Evolutionary conservation across 2,888 invertebrate genomes (phyloP).

Genomic region (Cosmorhoe ocellata): DNA sequence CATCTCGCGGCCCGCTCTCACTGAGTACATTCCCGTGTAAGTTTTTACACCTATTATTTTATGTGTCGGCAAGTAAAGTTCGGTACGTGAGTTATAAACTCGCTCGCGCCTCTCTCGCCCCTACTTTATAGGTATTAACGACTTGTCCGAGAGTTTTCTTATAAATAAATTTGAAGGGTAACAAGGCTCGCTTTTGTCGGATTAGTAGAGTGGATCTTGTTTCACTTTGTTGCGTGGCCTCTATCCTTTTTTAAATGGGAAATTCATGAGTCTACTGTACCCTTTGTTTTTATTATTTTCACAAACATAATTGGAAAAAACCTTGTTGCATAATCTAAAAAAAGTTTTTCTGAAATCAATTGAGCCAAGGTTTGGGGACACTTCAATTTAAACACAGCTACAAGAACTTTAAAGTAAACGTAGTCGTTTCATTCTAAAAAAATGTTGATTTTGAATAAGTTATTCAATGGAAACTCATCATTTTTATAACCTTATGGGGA

Average conservation of each 20-base stretch:
- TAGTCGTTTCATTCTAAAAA: too few species aligned
- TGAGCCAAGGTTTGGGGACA: not conserved
- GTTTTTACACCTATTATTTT: conserved; percentile 83
- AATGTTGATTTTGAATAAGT: too few species aligned
- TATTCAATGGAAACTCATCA: too few species aligned
- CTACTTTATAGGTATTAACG: conserved; percentile 83
- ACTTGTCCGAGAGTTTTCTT: conserved; percentile 83
- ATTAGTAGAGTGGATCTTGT: conserved; percentile 83
- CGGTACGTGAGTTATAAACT: conserved; percentile 83
- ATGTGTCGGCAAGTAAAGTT: conserved; percentile 83
- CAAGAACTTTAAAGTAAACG: not conserved
- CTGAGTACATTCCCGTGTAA: conserved; percentile 83
- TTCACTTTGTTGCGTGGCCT: conserved; percentile 80
- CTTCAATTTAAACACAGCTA: not conserved
- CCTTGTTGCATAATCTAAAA: not conserved
- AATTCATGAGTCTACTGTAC: conserved; percentile 61
- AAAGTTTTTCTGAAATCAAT: not conserved
- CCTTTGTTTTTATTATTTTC: conserved; percentile 48
- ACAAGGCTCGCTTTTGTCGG: conserved; percentile 83
- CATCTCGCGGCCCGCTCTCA: conserved; percentile 75
- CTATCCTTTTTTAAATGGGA: conserved; percentile 71
- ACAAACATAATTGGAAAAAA: conserved; percentile 4
- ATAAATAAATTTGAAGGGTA: conserved; percentile 83
- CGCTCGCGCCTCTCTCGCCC: conserved; percentile 81
- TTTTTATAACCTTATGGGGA: too few species aligned